Evolutionary conservation across 2,888 invertebrate species (phyloP), one percentile per base, ranked within the genome.

Genomic region (Cerceris rybyensis): DNA sequence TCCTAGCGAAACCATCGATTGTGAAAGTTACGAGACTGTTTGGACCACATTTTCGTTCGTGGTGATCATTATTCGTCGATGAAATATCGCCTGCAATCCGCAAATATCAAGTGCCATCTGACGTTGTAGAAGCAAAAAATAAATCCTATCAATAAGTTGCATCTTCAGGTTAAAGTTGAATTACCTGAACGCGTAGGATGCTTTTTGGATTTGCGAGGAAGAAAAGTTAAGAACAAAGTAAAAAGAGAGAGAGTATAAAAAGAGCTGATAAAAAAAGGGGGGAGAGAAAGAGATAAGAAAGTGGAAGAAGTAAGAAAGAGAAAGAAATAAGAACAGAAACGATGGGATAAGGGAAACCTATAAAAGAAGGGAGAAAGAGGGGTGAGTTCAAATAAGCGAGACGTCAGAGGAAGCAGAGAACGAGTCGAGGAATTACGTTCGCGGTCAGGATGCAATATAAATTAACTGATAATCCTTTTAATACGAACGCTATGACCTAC

Each of bases 381-480:
- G 16, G 14, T 8, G 42, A 11, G 50, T 52, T 63, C 69, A 66
- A 72, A 52, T 9, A 39, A 43, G 28, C 14, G 57, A 58, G 63
- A 77, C 60, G 68, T 28, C 67, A 68, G 43, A 41, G 60, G 65
- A 68, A 66, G 60, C 78, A 59, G 46, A 14, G 49, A 61, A 58
- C 59, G 60, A 16, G 55, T 16, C 16, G 50, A 13, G 68, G 65
- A 69, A 73, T 76, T 83, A 67, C 54, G 58, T 50, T 66, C 55
- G 69, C 74, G 67, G 71, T 70, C 67, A 80, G 69, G 14, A 28
- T 50, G 69, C 70, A 72, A 72, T 80, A 80, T 83, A 71, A 74
- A 77, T 77, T 74, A 73, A 60, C 71, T 69, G 77, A 75, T 83
- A 82, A 80, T 80, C 84, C 77, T 77, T 77, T 80, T 72, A 78